phyloP scores from a whole-genome alignment of 2,888 invertebrate genomes.

The Lordiphosa andalusiaca region DNA sequence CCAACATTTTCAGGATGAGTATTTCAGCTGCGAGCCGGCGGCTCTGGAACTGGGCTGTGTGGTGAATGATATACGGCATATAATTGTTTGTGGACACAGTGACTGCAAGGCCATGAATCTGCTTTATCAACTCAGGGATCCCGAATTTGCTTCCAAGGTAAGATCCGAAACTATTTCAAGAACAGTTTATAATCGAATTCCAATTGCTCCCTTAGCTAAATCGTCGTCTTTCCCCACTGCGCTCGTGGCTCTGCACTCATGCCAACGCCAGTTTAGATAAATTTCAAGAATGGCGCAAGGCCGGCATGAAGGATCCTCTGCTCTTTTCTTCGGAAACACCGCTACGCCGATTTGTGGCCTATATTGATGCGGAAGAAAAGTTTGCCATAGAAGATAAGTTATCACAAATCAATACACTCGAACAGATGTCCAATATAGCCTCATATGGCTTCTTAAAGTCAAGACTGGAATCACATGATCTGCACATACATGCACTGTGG shows the following conservation, averaged over 20 bases:
- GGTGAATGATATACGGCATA: slow-evolving; percentile 92
- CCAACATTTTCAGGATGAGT: slow-evolving; percentile 91
- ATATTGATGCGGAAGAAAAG: slow-evolving; percentile 95
- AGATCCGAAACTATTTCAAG: slow-evolving; percentile 38
- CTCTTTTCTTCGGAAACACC: slow-evolving; percentile 93
- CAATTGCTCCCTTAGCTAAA: slow-evolving; percentile 81
- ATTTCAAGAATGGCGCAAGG: slow-evolving; percentile 86
- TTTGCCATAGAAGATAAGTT: slow-evolving; percentile 94
- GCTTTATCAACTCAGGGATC: slow-evolving; percentile 89
- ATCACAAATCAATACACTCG: slow-evolving; percentile 95
- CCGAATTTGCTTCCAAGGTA: slow-evolving; percentile 87
- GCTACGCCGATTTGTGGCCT: slow-evolving; percentile 92
- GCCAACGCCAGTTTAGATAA: slow-evolving; percentile 90
- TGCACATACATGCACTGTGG: slow-evolving; percentile 97
- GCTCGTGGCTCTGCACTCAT: slow-evolving; percentile 95
- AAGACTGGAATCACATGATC: slow-evolving; percentile 88
- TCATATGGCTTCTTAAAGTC: slow-evolving; percentile 94
- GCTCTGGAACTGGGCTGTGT: slow-evolving; percentile 97
- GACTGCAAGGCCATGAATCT: slow-evolving; percentile 99
- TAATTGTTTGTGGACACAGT: slow-evolving; percentile 98
- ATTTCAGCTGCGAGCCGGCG: slow-evolving; percentile 96
- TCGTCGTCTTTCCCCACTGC: slow-evolving; percentile 91
- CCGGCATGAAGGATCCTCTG: slow-evolving; percentile 85
- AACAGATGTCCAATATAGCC: slow-evolving; percentile 95
- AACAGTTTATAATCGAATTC: not conserved